These are phyloP conservation scores for Hydropsyche tenuis DNA, from an alignment of 1,140 invertebrate genomes.

Conservation along the genomic window DNA sequence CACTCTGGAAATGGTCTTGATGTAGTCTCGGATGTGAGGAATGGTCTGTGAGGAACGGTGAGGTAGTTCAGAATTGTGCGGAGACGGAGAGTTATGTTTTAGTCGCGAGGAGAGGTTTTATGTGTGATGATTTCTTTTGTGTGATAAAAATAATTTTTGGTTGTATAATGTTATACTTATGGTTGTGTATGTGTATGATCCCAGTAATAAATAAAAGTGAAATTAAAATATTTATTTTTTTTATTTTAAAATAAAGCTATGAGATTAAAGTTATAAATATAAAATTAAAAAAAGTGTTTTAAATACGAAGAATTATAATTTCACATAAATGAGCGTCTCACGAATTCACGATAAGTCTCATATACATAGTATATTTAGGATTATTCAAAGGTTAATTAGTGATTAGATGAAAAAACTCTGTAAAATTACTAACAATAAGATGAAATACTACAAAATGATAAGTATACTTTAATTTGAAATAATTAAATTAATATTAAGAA, in stretches of 20 bases:
- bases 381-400: not conserved
- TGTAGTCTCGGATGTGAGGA: too few relatives aligned
- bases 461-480: not conserved
- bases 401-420: not conserved
- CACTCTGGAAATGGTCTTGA: too few relatives aligned
- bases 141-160: too few relatives aligned
- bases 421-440: not conserved
- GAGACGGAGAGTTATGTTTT: too few relatives aligned
- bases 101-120: too few relatives aligned
- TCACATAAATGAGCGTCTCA: not conserved
- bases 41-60: too few relatives aligned
- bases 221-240: not conserved
- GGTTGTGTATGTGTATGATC: too few relatives aligned
- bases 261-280: not conserved
- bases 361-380: not conserved
- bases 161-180: too few relatives aligned
- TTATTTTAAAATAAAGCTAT: not conserved
- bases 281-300: not conserved
- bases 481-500: not conserved
- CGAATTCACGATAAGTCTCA: slow-evolving; percentile 9
- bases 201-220: not conserved
- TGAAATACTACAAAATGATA: not conserved
- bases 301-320: not conserved
- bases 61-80: too few relatives aligned
- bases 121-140: too few relatives aligned